A percentile compares a stretch with the other conserved stretches of the same genome.
Conservation (phyloP, 2,888 invertebrate species). For the Acronicta leporina region DNA sequence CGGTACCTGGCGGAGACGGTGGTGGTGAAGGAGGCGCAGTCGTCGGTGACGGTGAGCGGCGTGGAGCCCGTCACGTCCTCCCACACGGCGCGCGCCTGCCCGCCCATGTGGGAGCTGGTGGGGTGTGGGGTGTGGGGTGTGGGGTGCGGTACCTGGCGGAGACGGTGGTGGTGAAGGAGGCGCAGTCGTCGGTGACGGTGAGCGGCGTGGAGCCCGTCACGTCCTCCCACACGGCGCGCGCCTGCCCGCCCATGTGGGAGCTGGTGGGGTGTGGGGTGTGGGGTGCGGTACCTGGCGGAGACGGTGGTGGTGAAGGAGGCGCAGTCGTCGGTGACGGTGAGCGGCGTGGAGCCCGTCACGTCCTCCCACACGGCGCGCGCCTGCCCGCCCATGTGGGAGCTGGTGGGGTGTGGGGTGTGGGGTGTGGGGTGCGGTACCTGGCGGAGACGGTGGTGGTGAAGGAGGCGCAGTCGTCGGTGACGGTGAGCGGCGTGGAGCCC, state of each 20-base stretch:
- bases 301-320: slow-evolving; percentile 99
- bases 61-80: slow-evolving; percentile 99
- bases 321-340: slow-evolving; percentile 98
- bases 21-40: slow-evolving; percentile 99
- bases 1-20: slow-evolving; percentile 96
- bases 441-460: slow-evolving; percentile 99
- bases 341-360: slow-evolving; percentile 99
- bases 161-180: slow-evolving; percentile 99
- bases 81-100: too few species aligned
- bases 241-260: slow-evolving; percentile 98
- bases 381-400: slow-evolving; percentile 98
- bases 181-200: slow-evolving; percentile 98
- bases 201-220: slow-evolving; percentile 99
- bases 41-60: slow-evolving; percentile 98
- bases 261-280: too few species aligned
- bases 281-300: too few species aligned
- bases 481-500: slow-evolving; percentile 98
- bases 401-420: too few species aligned
- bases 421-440: slow-evolving; percentile 77
- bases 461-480: slow-evolving; percentile 98
- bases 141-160: slow-evolving; percentile 93
- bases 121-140: too few species aligned
- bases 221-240: slow-evolving; percentile 99
- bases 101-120: too few species aligned
- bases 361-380: slow-evolving; percentile 99